Evolutionary conservation across 2,797 vertebrate species (phyloP).

Genomic region (Diceros bicornis): DNA sequence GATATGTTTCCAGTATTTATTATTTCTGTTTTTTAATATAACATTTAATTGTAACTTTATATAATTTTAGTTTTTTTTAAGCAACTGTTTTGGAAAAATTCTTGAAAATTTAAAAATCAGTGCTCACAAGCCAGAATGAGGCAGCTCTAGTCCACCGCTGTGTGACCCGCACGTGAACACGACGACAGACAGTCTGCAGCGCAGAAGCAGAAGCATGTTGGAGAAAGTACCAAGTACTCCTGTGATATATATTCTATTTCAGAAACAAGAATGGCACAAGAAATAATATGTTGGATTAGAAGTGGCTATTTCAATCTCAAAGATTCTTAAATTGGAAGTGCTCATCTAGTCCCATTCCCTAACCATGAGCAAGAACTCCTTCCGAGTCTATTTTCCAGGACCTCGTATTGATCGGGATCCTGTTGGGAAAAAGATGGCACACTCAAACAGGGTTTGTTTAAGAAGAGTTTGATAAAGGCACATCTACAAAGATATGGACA

Average conservation of each 20-base stretch:
- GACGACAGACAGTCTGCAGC: neutral
- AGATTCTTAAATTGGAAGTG: slow-evolving; percentile 25
- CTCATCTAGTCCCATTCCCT: neutral
- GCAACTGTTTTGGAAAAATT: neutral
- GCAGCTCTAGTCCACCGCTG: neutral
- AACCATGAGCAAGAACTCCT: neutral
- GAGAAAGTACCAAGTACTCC: neutral
- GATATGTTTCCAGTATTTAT: neutral
- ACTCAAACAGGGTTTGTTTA: neutral
- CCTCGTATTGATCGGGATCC: neutral
- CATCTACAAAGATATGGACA: neutral
- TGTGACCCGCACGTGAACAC: neutral
- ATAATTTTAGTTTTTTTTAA: neutral
- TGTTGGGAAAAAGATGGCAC: neutral
- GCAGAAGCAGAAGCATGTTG: neutral
- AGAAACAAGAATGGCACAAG: slow-evolving; percentile 24
- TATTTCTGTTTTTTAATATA: neutral
- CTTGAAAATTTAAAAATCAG: neutral
- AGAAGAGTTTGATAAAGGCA: neutral
- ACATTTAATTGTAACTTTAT: neutral
- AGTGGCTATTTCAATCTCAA: neutral
- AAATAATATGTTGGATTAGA: neutral
- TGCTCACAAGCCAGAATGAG: neutral
- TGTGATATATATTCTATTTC: neutral
- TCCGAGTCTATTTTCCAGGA: neutral